Evolutionary conservation across 2,113 vertebrate species (phyloP).

Genomic region (Chrysemys picta): DNA sequence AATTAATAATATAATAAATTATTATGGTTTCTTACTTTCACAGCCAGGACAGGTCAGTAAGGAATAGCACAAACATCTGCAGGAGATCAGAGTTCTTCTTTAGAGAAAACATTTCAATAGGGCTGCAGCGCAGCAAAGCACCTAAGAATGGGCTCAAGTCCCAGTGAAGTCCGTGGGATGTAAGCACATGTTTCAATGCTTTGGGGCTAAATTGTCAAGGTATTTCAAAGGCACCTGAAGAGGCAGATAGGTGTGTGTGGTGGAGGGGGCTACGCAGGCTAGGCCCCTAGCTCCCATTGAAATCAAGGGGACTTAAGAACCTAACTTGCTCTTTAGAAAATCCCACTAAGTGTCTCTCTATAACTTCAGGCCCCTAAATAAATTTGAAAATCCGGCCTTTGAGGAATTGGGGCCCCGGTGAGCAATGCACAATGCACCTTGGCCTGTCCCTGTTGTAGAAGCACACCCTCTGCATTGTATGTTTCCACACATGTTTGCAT

Average conservation of each 20-base stretch:
- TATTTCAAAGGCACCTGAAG: background rate
- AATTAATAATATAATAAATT: too few relatives aligned
- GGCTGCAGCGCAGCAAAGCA: background rate
- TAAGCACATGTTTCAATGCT: background rate
- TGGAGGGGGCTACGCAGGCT: background rate
- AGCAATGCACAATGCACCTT: background rate
- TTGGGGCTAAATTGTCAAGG: rapidly evolving
- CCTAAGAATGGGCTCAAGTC: rapidly evolving
- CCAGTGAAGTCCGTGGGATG: background rate
- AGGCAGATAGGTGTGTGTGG: rapidly evolving
- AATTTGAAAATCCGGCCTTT: rapidly evolving
- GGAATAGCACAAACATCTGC: background rate
- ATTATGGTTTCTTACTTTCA: background rate
- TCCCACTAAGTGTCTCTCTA: background rate
- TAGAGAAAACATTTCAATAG: background rate
- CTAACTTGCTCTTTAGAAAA: background rate
- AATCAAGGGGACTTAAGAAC: background rate
- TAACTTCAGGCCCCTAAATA: background rate
- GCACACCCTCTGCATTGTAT: background rate
- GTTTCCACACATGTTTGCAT: background rate
- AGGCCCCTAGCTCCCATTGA: background rate
- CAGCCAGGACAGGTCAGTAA: background rate
- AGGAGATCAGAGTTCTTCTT: background rate
- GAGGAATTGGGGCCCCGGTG: rapidly evolving
- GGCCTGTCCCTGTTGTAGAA: background rate